Percentiles rank a stretch among this genome's conserved stretches.
Conservation (phyloP, 2,113 vertebrate species). For the Eidolon helvum region DNA sequence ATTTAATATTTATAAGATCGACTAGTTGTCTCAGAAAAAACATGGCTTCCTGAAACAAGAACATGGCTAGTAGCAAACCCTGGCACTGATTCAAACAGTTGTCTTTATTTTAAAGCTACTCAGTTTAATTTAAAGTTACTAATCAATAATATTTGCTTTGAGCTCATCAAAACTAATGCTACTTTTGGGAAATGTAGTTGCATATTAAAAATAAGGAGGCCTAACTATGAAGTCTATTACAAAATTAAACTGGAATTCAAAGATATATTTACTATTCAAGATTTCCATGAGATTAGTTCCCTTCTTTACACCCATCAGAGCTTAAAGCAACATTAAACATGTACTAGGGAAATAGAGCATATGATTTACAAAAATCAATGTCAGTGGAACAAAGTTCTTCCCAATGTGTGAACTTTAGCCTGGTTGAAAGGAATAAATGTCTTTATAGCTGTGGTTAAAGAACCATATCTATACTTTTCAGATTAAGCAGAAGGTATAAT, state of each 20-base stretch:
- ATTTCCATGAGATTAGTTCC: not conserved
- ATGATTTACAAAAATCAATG: not conserved
- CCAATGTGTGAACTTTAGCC: not conserved
- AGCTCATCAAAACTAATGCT: not conserved
- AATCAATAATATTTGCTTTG: not conserved
- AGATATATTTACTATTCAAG: not conserved
- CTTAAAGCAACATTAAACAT: not conserved
- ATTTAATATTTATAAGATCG: slow-evolving; percentile 16
- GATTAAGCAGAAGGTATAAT: not conserved
- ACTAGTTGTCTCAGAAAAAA: not conserved
- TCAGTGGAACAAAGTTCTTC: not conserved
- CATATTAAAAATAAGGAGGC: not conserved
- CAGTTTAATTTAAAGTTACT: not conserved
- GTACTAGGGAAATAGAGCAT: not conserved
- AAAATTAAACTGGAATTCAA: not conserved
- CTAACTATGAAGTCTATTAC: not conserved
- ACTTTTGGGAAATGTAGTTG: not conserved
- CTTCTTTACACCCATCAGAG: not conserved
- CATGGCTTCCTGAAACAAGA: not conserved
- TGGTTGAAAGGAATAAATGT: not conserved
- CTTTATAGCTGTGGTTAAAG: not conserved
- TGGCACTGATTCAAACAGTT: not conserved
- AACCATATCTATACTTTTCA: not conserved
- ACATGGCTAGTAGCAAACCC: not conserved
- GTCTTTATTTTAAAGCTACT: not conserved